These are phyloP conservation scores for Dorcus parallelipipedus DNA, from an alignment of 2,888 invertebrate species.

Conservation along the genomic window DNA sequence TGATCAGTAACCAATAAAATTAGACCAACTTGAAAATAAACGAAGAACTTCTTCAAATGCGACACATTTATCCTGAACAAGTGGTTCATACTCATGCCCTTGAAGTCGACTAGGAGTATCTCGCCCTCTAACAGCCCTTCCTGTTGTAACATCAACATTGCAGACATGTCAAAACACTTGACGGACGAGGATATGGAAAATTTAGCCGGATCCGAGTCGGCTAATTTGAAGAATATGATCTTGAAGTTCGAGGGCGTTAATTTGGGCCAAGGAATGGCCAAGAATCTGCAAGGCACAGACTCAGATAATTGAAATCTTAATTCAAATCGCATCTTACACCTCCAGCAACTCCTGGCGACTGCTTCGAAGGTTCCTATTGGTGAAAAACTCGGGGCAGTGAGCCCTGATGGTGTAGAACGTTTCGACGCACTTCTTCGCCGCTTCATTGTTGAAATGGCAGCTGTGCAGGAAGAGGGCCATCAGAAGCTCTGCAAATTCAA, in stretches of 20 bases:
- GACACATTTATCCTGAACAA: slow-evolving; percentile 59
- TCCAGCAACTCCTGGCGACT: not conserved
- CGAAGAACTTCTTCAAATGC: slow-evolving; percentile 63
- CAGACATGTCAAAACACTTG: slow-evolving; percentile 56
- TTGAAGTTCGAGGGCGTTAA: slow-evolving; percentile 34
- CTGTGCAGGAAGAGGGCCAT: slow-evolving; percentile 66
- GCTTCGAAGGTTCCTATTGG: slow-evolving; percentile 41
- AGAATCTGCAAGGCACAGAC: not conserved
- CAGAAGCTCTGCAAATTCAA: slow-evolving; percentile 25
- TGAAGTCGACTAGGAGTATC: slow-evolving; percentile 61
- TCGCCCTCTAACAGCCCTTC: slow-evolving; percentile 57
- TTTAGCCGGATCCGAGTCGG: slow-evolving; percentile 58
- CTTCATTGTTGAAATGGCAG: slow-evolving; percentile 56
- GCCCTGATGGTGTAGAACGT: slow-evolving; percentile 33
- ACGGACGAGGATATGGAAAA: slow-evolving; percentile 55
- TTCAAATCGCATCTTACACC: not conserved
- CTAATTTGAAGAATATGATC: slow-evolving; percentile 34
- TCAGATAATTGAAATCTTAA: no score
- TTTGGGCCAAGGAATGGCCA: slow-evolving; percentile 45
- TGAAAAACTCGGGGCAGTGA: slow-evolving; percentile 36
- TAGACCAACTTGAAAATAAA: slow-evolving; percentile 57
- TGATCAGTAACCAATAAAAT: not conserved
- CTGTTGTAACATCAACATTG: slow-evolving; percentile 57
- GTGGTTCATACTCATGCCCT: slow-evolving; percentile 59
- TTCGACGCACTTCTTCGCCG: slow-evolving; percentile 33